Evolutionary conservation across 2,113 vertebrate genomes (phyloP).

Genomic region (Bucco capensis): DNA sequence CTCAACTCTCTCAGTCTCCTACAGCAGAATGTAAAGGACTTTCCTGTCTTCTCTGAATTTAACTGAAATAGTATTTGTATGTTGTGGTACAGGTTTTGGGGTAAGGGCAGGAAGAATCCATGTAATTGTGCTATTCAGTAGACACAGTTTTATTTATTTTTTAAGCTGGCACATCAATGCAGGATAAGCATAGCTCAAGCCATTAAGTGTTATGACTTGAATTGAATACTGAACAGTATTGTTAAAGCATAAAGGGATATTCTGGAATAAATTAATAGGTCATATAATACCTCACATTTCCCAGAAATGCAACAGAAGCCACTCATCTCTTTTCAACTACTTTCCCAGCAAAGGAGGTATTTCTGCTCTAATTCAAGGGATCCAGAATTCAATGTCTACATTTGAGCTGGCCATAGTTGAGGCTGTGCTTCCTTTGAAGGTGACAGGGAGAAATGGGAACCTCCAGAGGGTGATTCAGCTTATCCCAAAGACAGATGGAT

Average conservation of each 20-base stretch:
- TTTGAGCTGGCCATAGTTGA: neutral
- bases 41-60: neutral
- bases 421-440: neutral
- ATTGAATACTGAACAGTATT: constrained; percentile 56
- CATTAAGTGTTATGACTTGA: constrained; percentile 26
- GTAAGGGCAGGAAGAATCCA: neutral
- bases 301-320: constrained; percentile 29
- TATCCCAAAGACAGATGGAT: neutral
- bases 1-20: neutral
- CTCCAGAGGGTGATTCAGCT: neutral
- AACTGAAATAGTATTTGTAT: neutral
- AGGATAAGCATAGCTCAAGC: neutral
- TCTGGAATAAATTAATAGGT: constrained; percentile 51
- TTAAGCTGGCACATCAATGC: constrained; percentile 11
- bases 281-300: constrained; percentile 23
- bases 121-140: constrained; percentile 5
- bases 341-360: constrained; percentile 19
- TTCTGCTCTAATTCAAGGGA: neutral
- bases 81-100: neutral
- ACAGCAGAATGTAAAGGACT: neutral
- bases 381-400: neutral
- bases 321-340: constrained; percentile 7
- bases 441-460: neutral
- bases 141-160: constrained; percentile 34
- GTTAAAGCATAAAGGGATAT: constrained; percentile 51